Base-by-base conservation (phyloP, 64 coral and sea anemone genomes). In the Dendrophyllia cribrosa region DNA sequence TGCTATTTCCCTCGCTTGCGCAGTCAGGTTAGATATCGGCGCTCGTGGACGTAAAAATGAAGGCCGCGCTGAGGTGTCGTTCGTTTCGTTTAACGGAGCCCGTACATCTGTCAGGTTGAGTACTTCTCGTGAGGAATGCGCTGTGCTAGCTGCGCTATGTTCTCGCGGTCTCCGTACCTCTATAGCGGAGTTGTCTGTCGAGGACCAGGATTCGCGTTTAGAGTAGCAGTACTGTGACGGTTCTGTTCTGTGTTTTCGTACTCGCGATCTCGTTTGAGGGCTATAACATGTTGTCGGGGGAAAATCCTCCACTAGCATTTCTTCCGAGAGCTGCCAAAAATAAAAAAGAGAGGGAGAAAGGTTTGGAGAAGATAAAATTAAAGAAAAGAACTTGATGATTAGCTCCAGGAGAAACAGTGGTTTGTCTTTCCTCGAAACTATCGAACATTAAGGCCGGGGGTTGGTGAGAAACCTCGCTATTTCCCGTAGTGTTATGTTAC, bases 1-100 rank as follows among this genome's bases (percentile, higher is more conserved):
- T 13, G 87, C 86, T 51, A 96, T 84, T 74, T 96, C 95, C 60
- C 95, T 89, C 34, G 91, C 86, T 65, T 83, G 82, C 65, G 66
- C 74, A 34, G 80, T 87, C 16, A 96, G 59, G 12, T 71, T 74
- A 8, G 95, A 94, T n/a, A 96, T 92, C 3, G 93, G 78, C 19
- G 79, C 59, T 10, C 63, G 61, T 63, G 80, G 43, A 51, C 67
- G 87, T 26, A 91, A 83, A 49, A 94, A 87, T 19, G 82, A 78
- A 24, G 80, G 81, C 19, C 58, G 82, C 25, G 72, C 16, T 3
- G 88, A 72, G 26, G 15, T 77, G 9, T 60, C 22, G 58, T 90
- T 78, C 16, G 10, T 20, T 59, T 87, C 34, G 34, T 34, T 23
- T 43, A 20, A 74, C 22, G 68, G 68, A 15, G 62, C 21, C n/a